A percentile compares a stretch with the other conserved stretches of the same genome.
Evolutionary conservation across 1,140 invertebrate species (phyloP).

Genomic region (Cryptotermes secundus): DNA sequence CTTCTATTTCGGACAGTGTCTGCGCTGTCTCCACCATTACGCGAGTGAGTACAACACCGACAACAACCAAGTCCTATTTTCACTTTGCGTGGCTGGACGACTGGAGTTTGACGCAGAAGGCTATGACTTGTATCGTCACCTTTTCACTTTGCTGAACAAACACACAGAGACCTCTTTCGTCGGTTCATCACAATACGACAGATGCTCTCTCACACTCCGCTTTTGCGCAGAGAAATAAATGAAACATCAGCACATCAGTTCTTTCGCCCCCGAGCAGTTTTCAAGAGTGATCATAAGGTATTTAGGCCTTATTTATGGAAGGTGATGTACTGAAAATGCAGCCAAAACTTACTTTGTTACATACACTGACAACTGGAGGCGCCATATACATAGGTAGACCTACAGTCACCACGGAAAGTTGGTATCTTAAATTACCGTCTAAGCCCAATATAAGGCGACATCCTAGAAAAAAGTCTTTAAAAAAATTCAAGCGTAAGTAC

Average conservation of each 20-base stretch:
- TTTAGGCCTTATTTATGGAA: too few species aligned
- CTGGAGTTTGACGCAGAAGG: not conserved
- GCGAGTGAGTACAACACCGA: not conserved
- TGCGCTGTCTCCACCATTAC: not conserved
- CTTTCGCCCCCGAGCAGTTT: not conserved
- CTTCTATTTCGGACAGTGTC: not conserved
- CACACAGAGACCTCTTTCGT: not conserved
- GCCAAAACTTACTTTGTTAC: too few species aligned
- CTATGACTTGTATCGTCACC: not conserved
- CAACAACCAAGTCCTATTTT: not conserved
- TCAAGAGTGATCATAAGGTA: too few species aligned
- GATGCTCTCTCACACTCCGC: not conserved
- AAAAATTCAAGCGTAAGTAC: too few species aligned
- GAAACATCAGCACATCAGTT: not conserved
- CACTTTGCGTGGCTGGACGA: not conserved
- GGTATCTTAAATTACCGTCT: too few species aligned
- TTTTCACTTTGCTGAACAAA: conserved; percentile 1
- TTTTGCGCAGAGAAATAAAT: not conserved
- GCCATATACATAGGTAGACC: too few species aligned
- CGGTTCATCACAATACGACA: not conserved
- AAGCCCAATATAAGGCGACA: too few species aligned
- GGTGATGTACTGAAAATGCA: too few species aligned
- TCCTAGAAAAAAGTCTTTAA: too few species aligned
- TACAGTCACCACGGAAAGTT: too few species aligned
- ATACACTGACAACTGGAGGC: too few species aligned